Evolutionary conservation across 2,113 vertebrate genomes (phyloP), one percentile per base, ranked within the genome.

Genomic region (Saccopteryx bilineata): DNA sequence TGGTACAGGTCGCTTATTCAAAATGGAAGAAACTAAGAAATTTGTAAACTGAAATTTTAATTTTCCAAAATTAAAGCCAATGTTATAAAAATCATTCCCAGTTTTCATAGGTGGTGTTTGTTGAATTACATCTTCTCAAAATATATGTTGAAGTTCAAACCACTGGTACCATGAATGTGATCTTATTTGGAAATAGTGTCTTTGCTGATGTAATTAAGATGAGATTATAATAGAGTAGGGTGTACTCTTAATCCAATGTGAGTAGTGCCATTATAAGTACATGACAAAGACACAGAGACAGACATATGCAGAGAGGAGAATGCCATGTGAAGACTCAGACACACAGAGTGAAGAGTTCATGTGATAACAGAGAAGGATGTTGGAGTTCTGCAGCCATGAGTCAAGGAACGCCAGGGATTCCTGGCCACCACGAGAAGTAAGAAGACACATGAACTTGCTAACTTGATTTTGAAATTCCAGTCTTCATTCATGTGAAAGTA

Each of bases 51-150:
- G 11, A 76, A 93, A 81, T 18, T 8, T 56, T 1, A 17, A 17
- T 72, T 84, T 79, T 92, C 28, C 14, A 21, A 88, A 96, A 78
- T 87, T 88, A 31, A 76, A 78, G 4, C 63, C 46, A 71, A 21
- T 71, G 10, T 5, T 91, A 23, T 48, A 54, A 75, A 75, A 63
- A 54, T 87, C 13, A 82, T 63, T 33, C 2, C 6, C 6, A 54
- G 5, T 26, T 86, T 89, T 60, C 19, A 21, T 33, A 48, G 21
- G n/a, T 56, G 8, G 2, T 56, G 24, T 12, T 11, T 79, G 8
- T 21, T 9, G 50, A 52, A 39, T n/a, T 60, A 2, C 48, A 26
- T 39, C 46, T 85, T 6, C 2, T 3, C 65, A 46, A 85, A 79
- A 84, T 46, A 39, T 50, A 66, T 8, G 0, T 15, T 50, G 39